Evolutionary conservation across 2,113 vertebrate genomes (phyloP).

Genomic region (Anser brachyrhynchus): DNA sequence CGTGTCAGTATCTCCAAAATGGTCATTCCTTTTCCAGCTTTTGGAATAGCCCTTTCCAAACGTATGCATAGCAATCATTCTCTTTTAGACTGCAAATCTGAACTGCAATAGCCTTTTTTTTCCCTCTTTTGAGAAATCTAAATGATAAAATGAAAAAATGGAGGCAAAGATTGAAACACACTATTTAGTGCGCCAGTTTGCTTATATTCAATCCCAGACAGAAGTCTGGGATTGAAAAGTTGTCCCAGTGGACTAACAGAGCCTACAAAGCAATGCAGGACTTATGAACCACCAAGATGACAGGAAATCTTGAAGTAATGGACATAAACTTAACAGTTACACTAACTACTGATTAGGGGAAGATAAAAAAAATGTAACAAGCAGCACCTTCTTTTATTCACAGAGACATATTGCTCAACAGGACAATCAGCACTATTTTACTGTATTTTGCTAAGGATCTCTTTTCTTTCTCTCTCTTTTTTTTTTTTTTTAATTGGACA

Average conservation of each 20-base stretch:
- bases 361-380: background rate
- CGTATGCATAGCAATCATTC: background rate
- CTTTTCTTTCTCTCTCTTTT: background rate
- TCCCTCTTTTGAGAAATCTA: background rate
- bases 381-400: background rate
- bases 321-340: background rate
- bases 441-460: background rate
- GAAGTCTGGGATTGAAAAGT: too few species aligned
- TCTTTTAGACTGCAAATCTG: background rate
- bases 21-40: conserved; percentile 28
- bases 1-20: conserved; percentile 27
- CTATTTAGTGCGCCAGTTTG: background rate
- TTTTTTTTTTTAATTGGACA: background rate
- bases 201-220: background rate
- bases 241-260: background rate
- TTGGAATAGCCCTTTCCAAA: background rate
- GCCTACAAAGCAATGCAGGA: background rate
- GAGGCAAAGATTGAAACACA: background rate
- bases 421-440: background rate
- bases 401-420: background rate
- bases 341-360: background rate
- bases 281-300: background rate
- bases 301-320: background rate
- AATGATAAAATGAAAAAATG: background rate
- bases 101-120: background rate